These are phyloP conservation scores for Melanotaenia boesemani DNA, from an alignment of 2,797 vertebrate species.

Conservation along the genomic window DNA sequence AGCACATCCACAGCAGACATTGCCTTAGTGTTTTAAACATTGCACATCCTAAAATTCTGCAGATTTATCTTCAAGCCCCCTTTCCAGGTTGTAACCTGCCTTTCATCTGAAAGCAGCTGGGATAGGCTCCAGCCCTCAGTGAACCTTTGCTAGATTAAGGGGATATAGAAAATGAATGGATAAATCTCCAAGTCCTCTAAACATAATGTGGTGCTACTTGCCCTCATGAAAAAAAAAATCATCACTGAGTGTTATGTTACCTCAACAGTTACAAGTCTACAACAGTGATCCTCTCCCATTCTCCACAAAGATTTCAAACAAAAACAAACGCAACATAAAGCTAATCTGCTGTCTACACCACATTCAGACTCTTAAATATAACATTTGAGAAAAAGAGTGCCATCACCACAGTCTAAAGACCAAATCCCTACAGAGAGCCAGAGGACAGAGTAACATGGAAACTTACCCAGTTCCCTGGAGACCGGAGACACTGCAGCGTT, in stretches of 20 bases:
- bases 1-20: background rate
- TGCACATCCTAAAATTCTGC: background rate
- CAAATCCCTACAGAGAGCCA: conserved; percentile 25
- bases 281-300: background rate
- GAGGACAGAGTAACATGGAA: conserved; percentile 28
- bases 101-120: background rate
- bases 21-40: background rate
- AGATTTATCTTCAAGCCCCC: background rate
- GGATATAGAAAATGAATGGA: background rate
- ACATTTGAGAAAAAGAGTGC: background rate
- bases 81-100: no score
- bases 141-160: background rate
- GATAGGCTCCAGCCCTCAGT: background rate
- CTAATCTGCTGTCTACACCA: background rate
- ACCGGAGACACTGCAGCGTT: conserved; percentile 92
- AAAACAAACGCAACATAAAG: background rate
- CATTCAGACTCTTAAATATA: background rate
- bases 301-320: background rate
- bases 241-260: background rate
- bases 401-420: conserved; percentile 9
- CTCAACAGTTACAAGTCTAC: background rate
- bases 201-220: background rate
- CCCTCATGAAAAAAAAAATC: background rate
- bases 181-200: background rate
- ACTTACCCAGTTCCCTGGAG: conserved; percentile 96